These are phyloP conservation scores for Tenthredo amoena DNA, from an alignment of 2,888 invertebrate genomes.

Conservation along the genomic window DNA sequence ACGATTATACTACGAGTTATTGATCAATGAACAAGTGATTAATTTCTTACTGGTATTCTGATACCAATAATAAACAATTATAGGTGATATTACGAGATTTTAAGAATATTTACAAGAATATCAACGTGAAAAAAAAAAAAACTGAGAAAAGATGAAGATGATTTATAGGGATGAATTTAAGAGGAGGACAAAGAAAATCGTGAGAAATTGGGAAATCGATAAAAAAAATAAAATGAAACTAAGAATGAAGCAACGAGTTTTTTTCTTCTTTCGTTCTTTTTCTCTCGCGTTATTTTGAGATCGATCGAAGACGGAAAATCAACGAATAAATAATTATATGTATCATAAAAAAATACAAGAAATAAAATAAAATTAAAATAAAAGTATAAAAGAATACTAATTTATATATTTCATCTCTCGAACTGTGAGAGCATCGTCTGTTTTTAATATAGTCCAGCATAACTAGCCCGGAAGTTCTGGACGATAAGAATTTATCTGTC, in stretches of 20 bases:
- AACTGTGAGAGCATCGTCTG: slow-evolving; percentile 25
- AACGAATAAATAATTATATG: neutral
- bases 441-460: neutral
- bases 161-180: neutral
- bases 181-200: neutral
- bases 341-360: neutral
- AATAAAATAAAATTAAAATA: slow-evolving; percentile 22
- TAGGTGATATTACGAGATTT: no score
- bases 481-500: slow-evolving; percentile 45
- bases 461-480: slow-evolving; percentile 44
- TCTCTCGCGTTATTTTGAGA: neutral
- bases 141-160: neutral
- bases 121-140: neutral
- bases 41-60: neutral
- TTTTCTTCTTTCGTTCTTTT: neutral
- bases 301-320: slow-evolving; percentile 7
- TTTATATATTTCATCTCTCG: neutral
- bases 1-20: slow-evolving; percentile 50
- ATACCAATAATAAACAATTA: no score
- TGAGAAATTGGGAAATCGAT: neutral
- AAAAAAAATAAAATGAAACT: neutral
- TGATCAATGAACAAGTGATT: neutral
- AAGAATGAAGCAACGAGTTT: neutral
- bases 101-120: neutral
- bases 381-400: neutral